Percentiles rank a stretch among this genome's conserved stretches.
Conservation (phyloP, 2,888 invertebrate species). For the Tromatobia lineatoria region DNA sequence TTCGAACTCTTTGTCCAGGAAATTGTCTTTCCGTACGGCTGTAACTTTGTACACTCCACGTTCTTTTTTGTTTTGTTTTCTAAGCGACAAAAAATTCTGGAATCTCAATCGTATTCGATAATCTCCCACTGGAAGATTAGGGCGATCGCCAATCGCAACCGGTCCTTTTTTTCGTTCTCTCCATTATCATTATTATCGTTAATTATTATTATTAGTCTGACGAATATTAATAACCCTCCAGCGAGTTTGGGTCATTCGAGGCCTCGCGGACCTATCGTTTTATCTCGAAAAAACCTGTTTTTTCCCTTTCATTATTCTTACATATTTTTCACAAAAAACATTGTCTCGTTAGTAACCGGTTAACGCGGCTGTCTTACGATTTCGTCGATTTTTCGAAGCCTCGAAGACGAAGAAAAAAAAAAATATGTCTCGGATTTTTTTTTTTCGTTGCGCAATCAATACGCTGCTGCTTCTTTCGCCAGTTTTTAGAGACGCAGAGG, state of each 20-base stretch:
- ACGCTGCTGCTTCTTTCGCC: not conserved
- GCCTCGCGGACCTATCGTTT: constrained; percentile 65
- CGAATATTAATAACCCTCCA: constrained; percentile 68
- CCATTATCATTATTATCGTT: constrained; percentile 26
- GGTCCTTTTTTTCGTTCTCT: constrained; percentile 14
- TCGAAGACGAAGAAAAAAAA: not conserved
- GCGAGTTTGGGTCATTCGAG: constrained; percentile 72
- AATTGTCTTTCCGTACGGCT: constrained; percentile 14
- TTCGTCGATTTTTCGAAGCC: not conserved
- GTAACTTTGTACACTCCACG: constrained; percentile 48
- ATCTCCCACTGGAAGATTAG: constrained; percentile 56
- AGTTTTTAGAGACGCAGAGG: not conserved
- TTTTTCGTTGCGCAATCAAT: not conserved
- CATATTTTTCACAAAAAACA: constrained; percentile 3
- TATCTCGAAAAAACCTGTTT: not conserved
- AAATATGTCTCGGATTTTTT: constrained; percentile 7
- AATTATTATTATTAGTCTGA: constrained; percentile 68
- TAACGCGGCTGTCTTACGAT: not conserved
- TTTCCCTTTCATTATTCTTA: not conserved
- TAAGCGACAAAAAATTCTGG: constrained; percentile 28
- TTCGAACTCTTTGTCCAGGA: constrained; percentile 25
- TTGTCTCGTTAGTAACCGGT: constrained; percentile 2
- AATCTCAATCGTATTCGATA: constrained; percentile 45
- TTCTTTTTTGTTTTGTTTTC: not conserved
- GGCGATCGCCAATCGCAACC: constrained; percentile 18